Conservation (phyloP, 2,888 invertebrate species). For the Folsomia candida region DNA sequence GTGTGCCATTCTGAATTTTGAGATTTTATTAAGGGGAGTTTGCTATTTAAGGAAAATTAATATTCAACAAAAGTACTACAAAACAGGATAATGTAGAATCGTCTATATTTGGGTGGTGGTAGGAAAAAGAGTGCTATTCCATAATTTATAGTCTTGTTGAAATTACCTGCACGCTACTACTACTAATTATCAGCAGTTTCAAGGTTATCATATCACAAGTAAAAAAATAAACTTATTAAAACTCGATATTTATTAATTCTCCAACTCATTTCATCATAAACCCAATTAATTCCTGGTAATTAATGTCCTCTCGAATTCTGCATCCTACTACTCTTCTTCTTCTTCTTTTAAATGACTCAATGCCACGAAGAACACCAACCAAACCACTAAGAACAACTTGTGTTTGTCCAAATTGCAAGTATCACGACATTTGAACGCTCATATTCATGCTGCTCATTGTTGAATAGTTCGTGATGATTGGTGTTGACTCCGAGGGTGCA, state of each 20-base stretch:
- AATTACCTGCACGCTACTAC: not conserved
- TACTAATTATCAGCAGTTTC: no score
- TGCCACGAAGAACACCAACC: not conserved
- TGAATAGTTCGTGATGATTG: not conserved
- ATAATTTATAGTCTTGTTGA: not conserved
- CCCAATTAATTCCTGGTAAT: not conserved
- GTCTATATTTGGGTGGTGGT: not conserved
- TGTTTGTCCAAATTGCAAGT: no score
- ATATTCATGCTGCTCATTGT: not conserved
- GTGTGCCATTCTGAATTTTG: not conserved
- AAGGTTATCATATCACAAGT: no score
- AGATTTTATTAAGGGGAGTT: no score
- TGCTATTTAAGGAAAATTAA: not conserved
- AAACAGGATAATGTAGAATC: not conserved
- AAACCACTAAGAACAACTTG: not conserved
- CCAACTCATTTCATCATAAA: not conserved
- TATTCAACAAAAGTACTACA: not conserved
- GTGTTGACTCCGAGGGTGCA: not conserved
- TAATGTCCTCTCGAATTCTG: not conserved
- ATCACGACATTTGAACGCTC: not conserved
- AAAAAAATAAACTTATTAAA: no score
- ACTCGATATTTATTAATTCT: no score
- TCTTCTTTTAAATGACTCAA: not conserved
- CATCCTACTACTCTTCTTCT: no score
- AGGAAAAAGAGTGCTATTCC: not conserved